Base-by-base conservation (phyloP, 2,888 invertebrate species). In the Anoplius nigerrimus region DNA sequence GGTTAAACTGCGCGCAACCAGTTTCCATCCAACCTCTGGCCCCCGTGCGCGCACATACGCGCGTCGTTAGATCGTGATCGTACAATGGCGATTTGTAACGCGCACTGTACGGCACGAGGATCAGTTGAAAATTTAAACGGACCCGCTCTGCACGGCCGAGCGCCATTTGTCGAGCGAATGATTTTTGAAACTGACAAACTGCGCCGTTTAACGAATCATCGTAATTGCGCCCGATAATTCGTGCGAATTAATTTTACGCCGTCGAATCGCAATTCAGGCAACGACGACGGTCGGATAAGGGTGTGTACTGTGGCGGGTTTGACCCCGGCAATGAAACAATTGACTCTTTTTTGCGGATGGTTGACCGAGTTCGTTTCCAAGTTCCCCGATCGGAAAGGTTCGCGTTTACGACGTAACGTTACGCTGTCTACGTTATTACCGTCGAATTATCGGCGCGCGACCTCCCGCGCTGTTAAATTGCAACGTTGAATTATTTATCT, bases 121-220 rank as follows among this genome's bases (percentile, higher is more conserved):
- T 34, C 34, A 34, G 34, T 13, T 68, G 69, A 62, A 74, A 66
- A 65, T 72, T 76, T 70, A 55, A 75, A 76, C 62, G 60, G 5
- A 45, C 24, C 5, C 18, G 48, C 20, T 34, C 34, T n/a, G 34
- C 4, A 1, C 34, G 4, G 8, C 34, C 34, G 34, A 6, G 34
- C 34, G 11, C 34, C 11, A 13, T 34, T 34, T 34, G 11, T 13
- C 34, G 34, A 11, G 11, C 34, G 34, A 34, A 34, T 34, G 11
- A 54, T 53, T 20, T 45, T 42, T 24, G 11, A 27, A 24, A 18
- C 18, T 51, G 46, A 15, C 46, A 34, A 34, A 34, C 34, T 34
- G 6, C 4, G 34, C 34, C 8, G 34, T 34, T 34, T 34, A 34
- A 34, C 34, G 34, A 34, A 34, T 34, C 4, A 34, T 6, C 34